Evolutionary conservation across 2,113 vertebrate species (phyloP).

Genomic region (Acanthochromis polyacanthus): DNA sequence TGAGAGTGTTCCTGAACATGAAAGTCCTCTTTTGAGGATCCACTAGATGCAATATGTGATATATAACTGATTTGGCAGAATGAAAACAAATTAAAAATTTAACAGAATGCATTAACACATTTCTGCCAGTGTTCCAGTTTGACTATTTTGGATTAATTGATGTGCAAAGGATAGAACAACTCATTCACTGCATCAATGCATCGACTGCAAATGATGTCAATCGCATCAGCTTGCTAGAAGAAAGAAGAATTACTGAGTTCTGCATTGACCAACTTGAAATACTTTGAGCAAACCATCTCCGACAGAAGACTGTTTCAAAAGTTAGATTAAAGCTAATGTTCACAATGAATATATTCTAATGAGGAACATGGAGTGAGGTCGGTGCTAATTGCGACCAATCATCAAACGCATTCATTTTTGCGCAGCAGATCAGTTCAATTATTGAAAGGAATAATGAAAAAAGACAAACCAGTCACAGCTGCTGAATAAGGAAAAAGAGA

Average conservation of each 20-base stretch:
- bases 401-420: no score
- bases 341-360: no score
- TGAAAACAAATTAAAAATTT: conserved; percentile 44
- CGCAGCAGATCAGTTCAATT: no score
- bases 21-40: conserved; percentile 20
- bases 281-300: conserved; percentile 12
- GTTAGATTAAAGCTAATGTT: no score
- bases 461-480: no score
- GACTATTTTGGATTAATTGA: conserved; percentile 37
- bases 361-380: no score
- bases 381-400: no score
- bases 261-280: not conserved
- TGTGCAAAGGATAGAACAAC: conserved; percentile 10
- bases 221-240: conserved; percentile 16
- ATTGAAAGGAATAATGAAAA: no score
- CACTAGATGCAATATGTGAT: conserved; percentile 17
- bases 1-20: not conserved
- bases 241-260: conserved; percentile 22
- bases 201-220: conserved; percentile 23
- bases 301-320: not conserved
- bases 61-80: conserved; percentile 21
- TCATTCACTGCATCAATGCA: conserved; percentile 15
- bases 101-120: conserved; percentile 38
- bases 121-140: conserved; percentile 35
- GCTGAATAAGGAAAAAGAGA: no score